Evolutionary conservation across 2,113 vertebrate genomes (phyloP), one percentile per base, ranked within the genome.

Genomic region (Mohoua ochrocephala): DNA sequence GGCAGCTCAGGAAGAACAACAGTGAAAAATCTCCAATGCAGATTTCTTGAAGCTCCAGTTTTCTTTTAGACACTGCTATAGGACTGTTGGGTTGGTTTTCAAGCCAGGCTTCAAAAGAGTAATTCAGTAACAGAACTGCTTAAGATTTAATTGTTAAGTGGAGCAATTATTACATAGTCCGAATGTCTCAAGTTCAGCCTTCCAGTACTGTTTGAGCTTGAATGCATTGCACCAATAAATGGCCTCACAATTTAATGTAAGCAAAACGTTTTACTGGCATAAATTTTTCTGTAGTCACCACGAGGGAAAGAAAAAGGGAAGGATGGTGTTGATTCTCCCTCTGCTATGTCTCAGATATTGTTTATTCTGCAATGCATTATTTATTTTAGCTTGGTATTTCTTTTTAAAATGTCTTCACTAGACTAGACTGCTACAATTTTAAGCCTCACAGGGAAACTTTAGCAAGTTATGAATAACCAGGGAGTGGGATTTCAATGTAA

Each of bases 401-500:
- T 84, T 92, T 94, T 78, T 19, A 35, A 94, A 92, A 91, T 54
- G 65, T 76, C 81, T 82, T 85, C 73, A 64, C 78, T 82, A 53
- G 60, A 64, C 35, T 30, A 65, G 22, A 86, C 57, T 27, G 16
- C 37, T 84, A 41, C 49, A 89, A 47, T 93, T 93, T 94, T 84
- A 82, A 93, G 85, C 54, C 70, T 95, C 83, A 59, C 67, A 94
- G 92, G 93, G 74, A 96, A 96, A 84, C 45, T 91, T 80, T 64
- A 92, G 89, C 95, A 82, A 90, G 82, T 95, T 89, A 60, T 63
- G 76, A 96, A 90, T 94, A 96, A 96, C 42, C 47, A 74, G 63
- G 90, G 96, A 96, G 93, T 96, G 89, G 94, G 92, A 91, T 98
- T 98, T 97, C 96, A 93, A 45, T 95, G 83, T 95, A 87, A 95